Evolutionary conservation across 2,888 invertebrate genomes (phyloP), one percentile per base, ranked within the genome.

Genomic region (Aethes cnicana): DNA sequence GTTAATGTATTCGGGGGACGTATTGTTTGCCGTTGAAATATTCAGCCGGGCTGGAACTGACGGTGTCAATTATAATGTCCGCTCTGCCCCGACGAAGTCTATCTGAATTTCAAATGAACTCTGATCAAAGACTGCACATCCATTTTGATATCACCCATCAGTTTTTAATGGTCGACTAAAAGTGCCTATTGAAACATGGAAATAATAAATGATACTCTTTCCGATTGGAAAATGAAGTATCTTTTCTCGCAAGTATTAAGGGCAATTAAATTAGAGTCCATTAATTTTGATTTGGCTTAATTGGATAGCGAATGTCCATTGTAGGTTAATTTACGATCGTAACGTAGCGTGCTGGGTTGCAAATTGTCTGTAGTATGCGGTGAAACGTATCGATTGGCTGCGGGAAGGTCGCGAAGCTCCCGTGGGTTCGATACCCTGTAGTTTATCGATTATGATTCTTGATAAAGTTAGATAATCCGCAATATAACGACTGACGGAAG

Each of bases 71-170:
- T 69, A 69, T 59, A 69, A 62, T 54, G 30, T 55, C 52, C 36
- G 47, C 9, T 30, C 61, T 60, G 57, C 61, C 55, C 56, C 57
- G 58, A 43, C 61, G 64, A 59, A 61, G 46, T 37, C 41, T 55
- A 74, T 75, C 65, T 75, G 63, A 69, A 73, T 66, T 71, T 66
- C 66, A 72, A 75, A 76, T 74, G 53, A 43, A 55, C 54, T 48
- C 55, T 54, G 65, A 70, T 71, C 64, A 65, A 64, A 67, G 64
- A 53, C 56, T 54, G 53, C 53, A 55, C 4, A 28, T 33, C 33
- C 11, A 46, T 32, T 33, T 44, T 37, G 18, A 44, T 30, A 37
- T n/a, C 2, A 18, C 8, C 37, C 37, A 25, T 35, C 16, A 21
- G 18, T 26, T 21, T 32, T 14, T 5, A 21, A n/a, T 35, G 28